Conservation (phyloP, 2,888 invertebrate genomes). For the Zelleria hepariella region DNA sequence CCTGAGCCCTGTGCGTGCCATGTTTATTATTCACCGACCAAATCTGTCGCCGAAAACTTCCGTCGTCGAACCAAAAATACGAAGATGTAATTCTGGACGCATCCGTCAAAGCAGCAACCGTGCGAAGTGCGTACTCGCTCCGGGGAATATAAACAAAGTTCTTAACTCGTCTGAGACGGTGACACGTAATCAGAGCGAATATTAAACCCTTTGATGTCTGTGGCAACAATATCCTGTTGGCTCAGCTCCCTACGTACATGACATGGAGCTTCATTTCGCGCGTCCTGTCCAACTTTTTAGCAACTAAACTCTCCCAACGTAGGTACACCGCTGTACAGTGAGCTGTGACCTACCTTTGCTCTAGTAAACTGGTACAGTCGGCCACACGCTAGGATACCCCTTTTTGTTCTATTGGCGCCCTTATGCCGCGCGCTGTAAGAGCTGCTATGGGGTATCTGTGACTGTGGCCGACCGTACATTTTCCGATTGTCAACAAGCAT, state of each 20-base stretch:
- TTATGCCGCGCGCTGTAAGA: too few relatives aligned
- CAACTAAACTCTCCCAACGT: too few relatives aligned
- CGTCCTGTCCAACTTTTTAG: not conserved
- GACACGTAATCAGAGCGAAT: not conserved
- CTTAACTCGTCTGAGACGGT: not conserved
- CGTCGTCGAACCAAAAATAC: slow-evolving; percentile 37
- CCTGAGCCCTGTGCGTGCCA: slow-evolving; percentile 43
- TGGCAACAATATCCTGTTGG: not conserved
- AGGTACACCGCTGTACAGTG: too few relatives aligned
- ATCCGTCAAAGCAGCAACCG: slow-evolving; percentile 18
- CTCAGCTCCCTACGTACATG: not conserved
- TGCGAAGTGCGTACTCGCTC: not conserved
- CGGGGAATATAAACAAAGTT: not conserved
- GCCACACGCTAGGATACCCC: too few relatives aligned
- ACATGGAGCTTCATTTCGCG: not conserved
- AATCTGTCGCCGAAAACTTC: slow-evolving; percentile 35
- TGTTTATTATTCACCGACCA: slow-evolving; percentile 50
- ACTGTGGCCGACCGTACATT: not conserved
- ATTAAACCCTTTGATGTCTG: not conserved
- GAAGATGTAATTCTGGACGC: slow-evolving; percentile 44
- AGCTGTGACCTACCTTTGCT: too few relatives aligned
- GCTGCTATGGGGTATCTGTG: too few relatives aligned
- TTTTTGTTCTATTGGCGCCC: too few relatives aligned
- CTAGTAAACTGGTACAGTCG: too few relatives aligned
- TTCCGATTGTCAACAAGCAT: not conserved